Base-by-base conservation (phyloP, 2,113 vertebrate genomes). In the Synodontis membranacea region DNA sequence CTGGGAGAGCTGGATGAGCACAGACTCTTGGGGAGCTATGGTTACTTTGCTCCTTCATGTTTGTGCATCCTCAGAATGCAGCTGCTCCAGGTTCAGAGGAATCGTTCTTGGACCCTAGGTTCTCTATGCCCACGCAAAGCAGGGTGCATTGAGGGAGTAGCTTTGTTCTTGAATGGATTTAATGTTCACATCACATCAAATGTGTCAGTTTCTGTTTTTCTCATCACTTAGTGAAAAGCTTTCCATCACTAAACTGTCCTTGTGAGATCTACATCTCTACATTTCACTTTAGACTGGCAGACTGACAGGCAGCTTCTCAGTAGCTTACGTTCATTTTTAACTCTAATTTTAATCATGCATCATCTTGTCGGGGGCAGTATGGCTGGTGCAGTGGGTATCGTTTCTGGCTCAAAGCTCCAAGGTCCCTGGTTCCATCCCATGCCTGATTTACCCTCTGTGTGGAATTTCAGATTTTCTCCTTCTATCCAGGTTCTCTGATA, bases 101-200 rank as follows among this genome's bases (percentile, higher is more conserved):
- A 60, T 54, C 60, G 50, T 56, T 82, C 66, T 62, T 88, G 60
- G 84, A 50, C 80, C 34, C 54, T 56, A n/a, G 87, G 58, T 75
- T 68, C 48, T 86, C 42, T 42, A 11, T 31, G 46, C 68, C 19
- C 44, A 11, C 31, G 46, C 19, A 44, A 79, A 48, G 76, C 60
- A 31, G 58, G 60, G 25, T 7, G n/a, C 23, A 46, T 42, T 54
- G 25, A 66, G n/a, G 78, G 78, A 83, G 28, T 46, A 4, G 25
- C 60, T 79, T 80, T 86, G 58, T 58, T 70, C 37, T 78, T 66
- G 58, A 42, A 79, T 72, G 42, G 58, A 86, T 86, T 83, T 78
- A 23, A 39, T 50, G n/a, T 46, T 60, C 23, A 62, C 31, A 15
- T 23, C 50, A 68, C 64, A 86, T 39, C 31, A 80, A 80, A 23